Evolutionary conservation across 2,888 invertebrate genomes (phyloP), one percentile per base, ranked within the genome.

Genomic region (Deilephila porcellus): DNA sequence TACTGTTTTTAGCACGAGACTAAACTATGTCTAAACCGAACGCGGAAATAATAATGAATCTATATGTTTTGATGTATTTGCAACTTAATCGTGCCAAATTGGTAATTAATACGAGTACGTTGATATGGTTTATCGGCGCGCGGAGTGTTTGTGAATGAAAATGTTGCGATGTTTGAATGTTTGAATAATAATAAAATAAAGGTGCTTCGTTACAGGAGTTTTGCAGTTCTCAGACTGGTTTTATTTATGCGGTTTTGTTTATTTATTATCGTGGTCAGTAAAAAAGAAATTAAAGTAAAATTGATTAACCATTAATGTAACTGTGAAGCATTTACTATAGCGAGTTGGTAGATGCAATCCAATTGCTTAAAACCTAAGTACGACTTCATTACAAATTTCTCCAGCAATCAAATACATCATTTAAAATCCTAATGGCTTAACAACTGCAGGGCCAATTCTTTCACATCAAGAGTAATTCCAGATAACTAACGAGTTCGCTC

Each of bases 61-160:
- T 52, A 25, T 17, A 20, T 67, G 67, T 67, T 67, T 52, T 67
- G 67, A 67, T 67, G 67, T 67, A 52, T n/a, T 67, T 67, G 67
- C 29, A 52, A 67, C 20, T 52, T 25, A 25, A 67, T 67, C 67
- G 45, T 52, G 67, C 67, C 67, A 52, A 67, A 67, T 45, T 25
- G 11, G 45, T 52, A 52, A 67, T 67, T 67, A 52, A 67, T 64
- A 67, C 67, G 52, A n/a, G 56, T 5, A 14, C 56, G 56, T 56
- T 56, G 56, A 56, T 56, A 56, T 19, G 19, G 56, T 56, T 56
- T 56, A 56, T 56, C 56, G 56, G 19, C 1, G 7, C 19, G 53
- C n/a, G 17, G 5, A 17, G 19, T n/a, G 56, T 56, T n/a, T 5
- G 7, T 52, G 56, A n/a, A n/a, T 17, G 56, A 56, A 56, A 56